Percentiles rank a stretch among this genome's conserved stretches.
Conservation (phyloP, 2,888 invertebrate genomes). For the Caenorhabditis japonica region DNA sequence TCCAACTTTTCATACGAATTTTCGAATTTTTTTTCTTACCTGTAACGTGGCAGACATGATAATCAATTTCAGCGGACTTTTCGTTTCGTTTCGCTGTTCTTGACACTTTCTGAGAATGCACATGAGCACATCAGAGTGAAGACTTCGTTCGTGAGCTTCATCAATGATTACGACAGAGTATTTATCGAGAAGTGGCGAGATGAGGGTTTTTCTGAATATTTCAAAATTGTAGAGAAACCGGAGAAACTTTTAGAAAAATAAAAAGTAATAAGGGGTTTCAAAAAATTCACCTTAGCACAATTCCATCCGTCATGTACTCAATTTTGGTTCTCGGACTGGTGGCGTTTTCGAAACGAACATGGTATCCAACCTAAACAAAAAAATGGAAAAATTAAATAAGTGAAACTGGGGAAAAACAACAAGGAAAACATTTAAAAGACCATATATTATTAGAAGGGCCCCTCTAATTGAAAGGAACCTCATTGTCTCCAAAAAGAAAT, state of each 20-base stretch:
- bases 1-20: no score
- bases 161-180: slow-evolving; percentile 81
- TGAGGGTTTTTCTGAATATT: slow-evolving; percentile 39
- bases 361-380: slow-evolving; percentile 90
- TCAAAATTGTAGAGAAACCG: not conserved
- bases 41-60: slow-evolving; percentile 96
- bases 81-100: slow-evolving; percentile 46
- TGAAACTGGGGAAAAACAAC: no score
- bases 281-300: slow-evolving; percentile 83
- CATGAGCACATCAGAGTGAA: slow-evolving; percentile 85
- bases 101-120: slow-evolving; percentile 65
- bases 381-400: no score
- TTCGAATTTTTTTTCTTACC: slow-evolving; percentile 43
- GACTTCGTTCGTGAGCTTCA: slow-evolving; percentile 89
- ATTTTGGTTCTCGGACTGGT: slow-evolving; percentile 78
- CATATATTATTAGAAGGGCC: no score
- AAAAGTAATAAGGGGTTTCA: no score
- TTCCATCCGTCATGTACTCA: slow-evolving; percentile 94
- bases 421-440: no score
- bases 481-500: no score
- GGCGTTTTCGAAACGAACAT: slow-evolving; percentile 83
- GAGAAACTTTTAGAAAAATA: no score
- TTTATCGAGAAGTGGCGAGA: slow-evolving; percentile 78
- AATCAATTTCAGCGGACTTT: slow-evolving; percentile 82
- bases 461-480: no score